Evolutionary conservation across 2,888 invertebrate genomes (phyloP), one percentile per base, ranked within the genome.

Genomic region (Eudasyphora cyanicolor): DNA sequence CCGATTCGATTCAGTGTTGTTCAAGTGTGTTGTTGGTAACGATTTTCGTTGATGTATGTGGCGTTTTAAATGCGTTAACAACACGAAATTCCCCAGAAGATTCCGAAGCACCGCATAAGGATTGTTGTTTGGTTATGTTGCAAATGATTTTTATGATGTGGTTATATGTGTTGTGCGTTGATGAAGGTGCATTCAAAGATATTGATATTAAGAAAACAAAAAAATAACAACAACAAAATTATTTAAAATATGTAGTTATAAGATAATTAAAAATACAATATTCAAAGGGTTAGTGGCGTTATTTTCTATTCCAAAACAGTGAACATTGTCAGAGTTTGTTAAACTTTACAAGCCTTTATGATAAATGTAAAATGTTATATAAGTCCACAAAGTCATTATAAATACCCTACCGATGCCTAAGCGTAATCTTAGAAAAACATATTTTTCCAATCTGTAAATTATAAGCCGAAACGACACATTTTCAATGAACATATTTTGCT

Each of bases 161-260:
- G 29, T 71, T 42, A 19, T 60, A 45, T 27, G 45, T 77, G 57
- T 27, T 64, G 78, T 83, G 82, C 81, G 70, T 67, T 82, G 45
- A 45, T 62, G 74, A 51, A 51, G 49, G 38, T 27, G 27, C 14
- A 45, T 62, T 29, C 27, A 69, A 64, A 29, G 38, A 77, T 17
- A 70, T 17, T n/a, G n/a, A n/a, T n/a, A n/a, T n/a, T n/a, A n/a
- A n/a, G n/a, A n/a, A n/a, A n/a, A n/a, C n/a, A n/a, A 70, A 69
- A 27, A 2, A 79, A 21, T 12, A 75, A 64, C 14, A 32, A 64
- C 38, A 71, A 54, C n/a, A 62, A 42, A 49, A 67, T 8, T 12
- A 38, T 27, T 19, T 21, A 67, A 71, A 71, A 70, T 42, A 29
- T 51, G 70, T 70, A 49, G 32, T 67, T 67, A 17, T 8, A 29